Percentiles rank a stretch among this genome's conserved stretches.
phyloP scores from a whole-genome alignment of 2,113 vertebrate species.

The Periophthalmodon schlosseri region DNA sequence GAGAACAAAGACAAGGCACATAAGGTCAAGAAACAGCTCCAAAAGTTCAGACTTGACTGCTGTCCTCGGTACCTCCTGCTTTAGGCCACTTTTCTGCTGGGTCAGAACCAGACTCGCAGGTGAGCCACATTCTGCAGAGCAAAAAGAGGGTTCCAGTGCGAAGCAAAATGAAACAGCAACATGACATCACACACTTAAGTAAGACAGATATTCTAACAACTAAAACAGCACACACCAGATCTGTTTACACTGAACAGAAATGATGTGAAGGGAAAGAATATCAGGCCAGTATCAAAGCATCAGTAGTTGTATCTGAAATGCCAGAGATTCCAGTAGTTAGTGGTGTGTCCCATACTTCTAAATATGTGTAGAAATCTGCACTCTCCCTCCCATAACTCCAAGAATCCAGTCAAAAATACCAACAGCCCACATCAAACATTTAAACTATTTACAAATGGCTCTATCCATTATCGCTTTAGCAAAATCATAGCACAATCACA shows the following conservation, averaged over 20 bases:
- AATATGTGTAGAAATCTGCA: neutral
- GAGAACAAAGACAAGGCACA: neutral
- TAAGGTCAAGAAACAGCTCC: slow-evolving; percentile 1
- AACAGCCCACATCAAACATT: neutral
- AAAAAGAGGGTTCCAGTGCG: neutral
- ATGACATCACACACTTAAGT: neutral
- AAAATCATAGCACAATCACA: too few relatives aligned
- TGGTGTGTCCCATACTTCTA: neutral
- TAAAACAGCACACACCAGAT: too few relatives aligned
- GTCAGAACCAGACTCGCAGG: neutral
- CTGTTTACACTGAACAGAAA: too few relatives aligned
- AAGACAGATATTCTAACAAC: too few relatives aligned
- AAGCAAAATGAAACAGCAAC: neutral
- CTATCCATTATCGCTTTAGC: neutral
- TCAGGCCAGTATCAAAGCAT: too few relatives aligned
- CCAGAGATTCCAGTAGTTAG: too few relatives aligned
- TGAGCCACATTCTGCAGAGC: neutral
- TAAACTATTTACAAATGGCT: neutral
- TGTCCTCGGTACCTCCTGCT: neutral
- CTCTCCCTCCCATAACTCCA: neutral
- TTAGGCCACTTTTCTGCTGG: neutral
- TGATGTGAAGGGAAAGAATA: too few relatives aligned
- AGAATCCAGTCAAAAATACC: neutral
- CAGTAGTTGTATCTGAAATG: too few relatives aligned
- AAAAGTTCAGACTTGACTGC: slow-evolving; percentile 2